A percentile compares a stretch with the other conserved stretches of the same genome.
Evolutionary conservation across 2,888 invertebrate genomes (phyloP).

Genomic region (Acrobasis consociella): DNA sequence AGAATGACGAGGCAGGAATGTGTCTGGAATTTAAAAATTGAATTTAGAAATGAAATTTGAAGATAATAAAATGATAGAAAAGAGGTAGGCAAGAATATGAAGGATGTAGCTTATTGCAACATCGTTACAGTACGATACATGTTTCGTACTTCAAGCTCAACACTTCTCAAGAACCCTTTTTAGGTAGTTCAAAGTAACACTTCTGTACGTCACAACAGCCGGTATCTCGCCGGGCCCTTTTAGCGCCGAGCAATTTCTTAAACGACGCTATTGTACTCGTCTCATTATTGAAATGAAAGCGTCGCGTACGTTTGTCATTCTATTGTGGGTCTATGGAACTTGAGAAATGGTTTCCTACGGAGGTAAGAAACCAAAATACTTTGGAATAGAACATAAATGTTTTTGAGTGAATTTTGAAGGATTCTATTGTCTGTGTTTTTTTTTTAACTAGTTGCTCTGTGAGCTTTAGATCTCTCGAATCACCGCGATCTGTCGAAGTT

Average conservation of each 20-base stretch:
- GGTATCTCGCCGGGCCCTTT: slow-evolving; percentile 3
- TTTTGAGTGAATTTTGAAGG: too few relatives aligned
- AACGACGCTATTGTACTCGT: slow-evolving; percentile 9
- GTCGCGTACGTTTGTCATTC: slow-evolving; percentile 2
- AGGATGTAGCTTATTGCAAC: too few relatives aligned
- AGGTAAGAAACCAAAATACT: background rate
- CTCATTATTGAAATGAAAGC: slow-evolving; percentile 15
- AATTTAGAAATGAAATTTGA: too few relatives aligned
- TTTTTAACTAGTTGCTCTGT: too few relatives aligned
- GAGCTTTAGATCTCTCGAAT: too few relatives aligned
- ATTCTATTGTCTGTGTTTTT: too few relatives aligned
- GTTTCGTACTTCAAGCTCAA: background rate
- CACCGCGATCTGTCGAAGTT: too few relatives aligned
- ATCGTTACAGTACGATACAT: background rate
- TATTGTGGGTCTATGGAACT: background rate
- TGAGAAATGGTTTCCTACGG: background rate
- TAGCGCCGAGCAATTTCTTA: slow-evolving; percentile 12
- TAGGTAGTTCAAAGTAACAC: background rate
- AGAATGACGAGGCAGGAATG: too few relatives aligned
- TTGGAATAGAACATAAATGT: too few relatives aligned
- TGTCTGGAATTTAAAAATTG: too few relatives aligned
- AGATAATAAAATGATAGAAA: too few relatives aligned
- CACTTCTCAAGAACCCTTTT: background rate
- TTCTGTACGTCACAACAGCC: background rate
- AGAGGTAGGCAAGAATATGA: too few relatives aligned